Evolutionary conservation across 2,113 vertebrate genomes (phyloP), one percentile per base, ranked within the genome.

Genomic region (Myrmophylax atrothorax): DNA sequence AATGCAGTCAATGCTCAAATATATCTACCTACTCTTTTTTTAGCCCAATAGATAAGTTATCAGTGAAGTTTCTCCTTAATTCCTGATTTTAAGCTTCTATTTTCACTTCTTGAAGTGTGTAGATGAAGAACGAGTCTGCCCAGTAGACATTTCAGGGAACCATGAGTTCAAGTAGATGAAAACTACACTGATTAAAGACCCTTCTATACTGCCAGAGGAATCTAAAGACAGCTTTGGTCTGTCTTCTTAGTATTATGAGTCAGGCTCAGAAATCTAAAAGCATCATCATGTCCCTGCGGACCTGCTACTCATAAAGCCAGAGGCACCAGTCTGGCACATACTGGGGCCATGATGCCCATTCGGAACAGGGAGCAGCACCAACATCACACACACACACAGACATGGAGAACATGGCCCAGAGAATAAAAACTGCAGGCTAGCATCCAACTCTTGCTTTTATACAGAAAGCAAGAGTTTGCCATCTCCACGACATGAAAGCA

Each of bases 321-420:
- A 76, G 29, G 24, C 4, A 6, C 10, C 59, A 62, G 29, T 23
- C 22, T 73, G 18, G 11, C 3, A 10, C 1, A 1, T 6, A 3
- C 26, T 7, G n/a, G 16, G 42, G 20, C 17, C 26, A 7, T 5
- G 31, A 53, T 18, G 22, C 18, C 22, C 1, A 0, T 3, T 82
- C 20, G 14, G 58, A 72, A 58, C 7, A 50, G 6, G 12, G 67
- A 90, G 47, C 6, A 72, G 46, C 60, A 44, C 22, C 42, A 69
- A 14, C 28, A 46, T 56, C 68, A 4, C 33, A 50, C 20, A 33
- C 14, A 6, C 0, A 9, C 3, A 47, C 19, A 59, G 40, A 35
- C 11, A 10, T 1, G 5, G 33, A 38, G 31, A 95, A 42, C 14
- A 14, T 2, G 2, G 8, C 25, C 44, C 12, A 33, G 49, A 14